Evolutionary conservation across 1,140 invertebrate genomes (phyloP), one percentile per base, ranked within the genome.

Genomic region (Trypoxylus dichotomus): DNA sequence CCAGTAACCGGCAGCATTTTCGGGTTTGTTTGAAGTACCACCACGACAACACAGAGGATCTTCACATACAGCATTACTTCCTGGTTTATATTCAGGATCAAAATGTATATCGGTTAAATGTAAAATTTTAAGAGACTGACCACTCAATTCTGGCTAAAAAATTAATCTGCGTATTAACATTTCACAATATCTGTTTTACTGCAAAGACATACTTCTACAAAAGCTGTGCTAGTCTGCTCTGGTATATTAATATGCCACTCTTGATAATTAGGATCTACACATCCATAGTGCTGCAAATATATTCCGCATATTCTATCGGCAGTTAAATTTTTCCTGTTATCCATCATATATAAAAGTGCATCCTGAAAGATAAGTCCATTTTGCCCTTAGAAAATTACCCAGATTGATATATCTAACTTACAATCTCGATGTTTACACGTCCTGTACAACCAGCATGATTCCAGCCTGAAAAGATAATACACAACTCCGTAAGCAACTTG

Each of bases 101-200:
- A 93, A 91, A 85, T 97, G 96, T 54, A 95, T 90, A 83, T 97
- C 96, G 0, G 92, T 91, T 54, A 97, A 84, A 42, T 97, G 93
- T 11, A 95, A 87, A 41, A 96, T 88, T 81, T 91, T 90, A 1
- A 91, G 75, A 13, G 77, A 63, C 68, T 80, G 19, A 24, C 24
- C 24, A 15, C 27, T 68, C 11, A 24, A 2, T 68, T 27, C 60
- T 24, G 60, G 60, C 60, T 68, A 29, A 29, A 68, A 68, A 68
- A 8, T 37, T 5, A 8, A 37, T 37, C 1, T 37, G 10, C 10
- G 10, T 37, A 37, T 1, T 37, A 37, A 37, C 32, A 37, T 37
- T 37, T 37, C 10, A 37, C 29, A 32, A 32, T 37, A 37, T 37
- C 5, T n/a, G n/a, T n/a, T n/a, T 37, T 8, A 37, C 5, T 37